phyloP scores from a whole-genome alignment of 1,140 invertebrate species.

The Aphaenogaster floridana region DNA sequence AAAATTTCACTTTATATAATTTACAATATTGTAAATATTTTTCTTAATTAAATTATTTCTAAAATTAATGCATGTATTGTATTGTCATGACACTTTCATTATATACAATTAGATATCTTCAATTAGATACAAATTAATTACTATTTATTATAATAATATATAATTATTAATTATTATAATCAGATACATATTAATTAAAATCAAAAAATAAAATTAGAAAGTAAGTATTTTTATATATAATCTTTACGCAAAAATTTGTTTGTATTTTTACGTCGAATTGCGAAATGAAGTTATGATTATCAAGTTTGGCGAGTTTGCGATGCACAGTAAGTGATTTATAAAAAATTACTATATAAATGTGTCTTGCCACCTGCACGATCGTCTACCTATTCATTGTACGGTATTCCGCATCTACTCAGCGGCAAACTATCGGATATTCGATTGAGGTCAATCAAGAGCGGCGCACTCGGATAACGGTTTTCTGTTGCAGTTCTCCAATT shows the following conservation, averaged over 20 bases:
- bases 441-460: conserved; percentile 56
- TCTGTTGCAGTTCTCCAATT: conserved; percentile 55
- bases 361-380: conserved; percentile 20
- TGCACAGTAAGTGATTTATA: background rate
- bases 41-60: background rate
- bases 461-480: conserved; percentile 34
- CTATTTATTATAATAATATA: background rate
- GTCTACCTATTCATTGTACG: conserved; percentile 4
- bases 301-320: background rate
- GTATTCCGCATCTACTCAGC: conserved; percentile 42
- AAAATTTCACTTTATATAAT: background rate
- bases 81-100: background rate
- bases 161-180: background rate
- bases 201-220: background rate
- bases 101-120: background rate
- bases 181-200: background rate
- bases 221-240: background rate
- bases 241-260: background rate
- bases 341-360: conserved; percentile 35
- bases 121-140: background rate
- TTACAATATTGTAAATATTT: no score
- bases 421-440: conserved; percentile 57
- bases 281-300: background rate
- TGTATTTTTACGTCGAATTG: background rate
- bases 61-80: background rate